These are phyloP conservation scores for Boloria selene DNA, from an alignment of 2,888 invertebrate species.

Conservation along the genomic window DNA sequence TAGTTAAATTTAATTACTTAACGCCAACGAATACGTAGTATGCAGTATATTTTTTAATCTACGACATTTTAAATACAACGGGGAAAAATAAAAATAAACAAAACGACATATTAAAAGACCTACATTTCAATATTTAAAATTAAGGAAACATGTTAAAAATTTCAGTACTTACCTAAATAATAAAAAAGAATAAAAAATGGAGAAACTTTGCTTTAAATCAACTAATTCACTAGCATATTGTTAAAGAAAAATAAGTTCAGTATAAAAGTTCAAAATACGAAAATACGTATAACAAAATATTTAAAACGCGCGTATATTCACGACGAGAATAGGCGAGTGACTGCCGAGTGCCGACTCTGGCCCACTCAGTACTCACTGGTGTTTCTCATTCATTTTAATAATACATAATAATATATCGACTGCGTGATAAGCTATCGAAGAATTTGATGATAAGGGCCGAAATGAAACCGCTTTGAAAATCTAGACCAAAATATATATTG, in stretches of 20 bases:
- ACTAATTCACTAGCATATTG: slow-evolving; percentile 7
- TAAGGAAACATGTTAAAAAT: background rate
- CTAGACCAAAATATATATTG: no score
- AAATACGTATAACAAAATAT: background rate
- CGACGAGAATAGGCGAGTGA: background rate
- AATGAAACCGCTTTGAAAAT: background rate
- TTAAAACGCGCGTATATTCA: background rate
- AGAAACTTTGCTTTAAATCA: background rate
- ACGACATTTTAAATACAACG: no score
- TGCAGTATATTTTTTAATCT: no score
- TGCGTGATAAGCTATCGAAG: slow-evolving; percentile 19
- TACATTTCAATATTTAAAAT: no score
- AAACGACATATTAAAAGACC: no score
- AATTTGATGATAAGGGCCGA: slow-evolving; percentile 4
- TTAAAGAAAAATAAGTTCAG: background rate
- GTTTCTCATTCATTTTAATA: slow-evolving; percentile 1
- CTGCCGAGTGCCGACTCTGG: no score
- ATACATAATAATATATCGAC: slow-evolving; percentile 2
- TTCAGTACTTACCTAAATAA: background rate
- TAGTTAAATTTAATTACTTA: no score
- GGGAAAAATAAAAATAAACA: no score
- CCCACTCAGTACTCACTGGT: no score
- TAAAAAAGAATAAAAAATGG: background rate
- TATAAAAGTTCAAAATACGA: slow-evolving; percentile 7
- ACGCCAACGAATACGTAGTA: no score